phyloP scores from a whole-genome alignment of 2,113 vertebrate genomes.

The Romanogobio albipinnatus region DNA sequence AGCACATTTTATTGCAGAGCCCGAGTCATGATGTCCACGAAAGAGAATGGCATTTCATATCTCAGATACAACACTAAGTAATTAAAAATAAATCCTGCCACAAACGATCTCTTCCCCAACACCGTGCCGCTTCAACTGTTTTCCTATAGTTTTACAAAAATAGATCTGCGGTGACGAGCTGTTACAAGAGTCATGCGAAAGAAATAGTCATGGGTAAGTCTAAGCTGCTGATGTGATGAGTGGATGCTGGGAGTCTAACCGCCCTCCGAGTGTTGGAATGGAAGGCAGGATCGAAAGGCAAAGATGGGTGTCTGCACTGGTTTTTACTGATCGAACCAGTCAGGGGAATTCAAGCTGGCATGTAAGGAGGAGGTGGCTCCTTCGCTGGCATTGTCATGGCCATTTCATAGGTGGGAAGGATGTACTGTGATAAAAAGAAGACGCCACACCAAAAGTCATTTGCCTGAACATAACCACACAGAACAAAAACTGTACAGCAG shows the following conservation, averaged over 20 bases:
- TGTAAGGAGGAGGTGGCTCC: conserved; percentile 89
- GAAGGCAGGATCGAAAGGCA: conserved; percentile 58
- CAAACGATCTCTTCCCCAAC: background rate
- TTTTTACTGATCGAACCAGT: conserved; percentile 26
- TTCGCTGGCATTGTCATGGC: conserved; percentile 97
- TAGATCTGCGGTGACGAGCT: conserved; percentile 55
- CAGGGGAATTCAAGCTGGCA: conserved; percentile 72
- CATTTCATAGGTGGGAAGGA: conserved; percentile 97
- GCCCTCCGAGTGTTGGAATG: conserved; percentile 35
- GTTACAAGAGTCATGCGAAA: conserved; percentile 55
- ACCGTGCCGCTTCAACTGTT: background rate
- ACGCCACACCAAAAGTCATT: background rate
- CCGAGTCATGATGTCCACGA: conserved; percentile 32
- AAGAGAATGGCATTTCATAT: conserved; percentile 25
- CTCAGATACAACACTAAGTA: conserved; percentile 26
- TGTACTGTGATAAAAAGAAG: conserved; percentile 78
- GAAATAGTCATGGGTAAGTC: conserved; percentile 50
- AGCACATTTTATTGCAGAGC: conserved; percentile 50
- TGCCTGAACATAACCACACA: background rate
- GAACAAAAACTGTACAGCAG: background rate
- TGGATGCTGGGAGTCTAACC: conserved; percentile 17
- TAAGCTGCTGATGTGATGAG: conserved; percentile 50
- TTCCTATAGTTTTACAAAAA: conserved; percentile 57
- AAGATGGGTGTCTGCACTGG: conserved; percentile 55
- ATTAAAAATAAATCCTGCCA: conserved; percentile 12